Evolutionary conservation across 92 coral and sea anemone genomes (phyloP).

Genomic region (Palythoa caribaeorum): DNA sequence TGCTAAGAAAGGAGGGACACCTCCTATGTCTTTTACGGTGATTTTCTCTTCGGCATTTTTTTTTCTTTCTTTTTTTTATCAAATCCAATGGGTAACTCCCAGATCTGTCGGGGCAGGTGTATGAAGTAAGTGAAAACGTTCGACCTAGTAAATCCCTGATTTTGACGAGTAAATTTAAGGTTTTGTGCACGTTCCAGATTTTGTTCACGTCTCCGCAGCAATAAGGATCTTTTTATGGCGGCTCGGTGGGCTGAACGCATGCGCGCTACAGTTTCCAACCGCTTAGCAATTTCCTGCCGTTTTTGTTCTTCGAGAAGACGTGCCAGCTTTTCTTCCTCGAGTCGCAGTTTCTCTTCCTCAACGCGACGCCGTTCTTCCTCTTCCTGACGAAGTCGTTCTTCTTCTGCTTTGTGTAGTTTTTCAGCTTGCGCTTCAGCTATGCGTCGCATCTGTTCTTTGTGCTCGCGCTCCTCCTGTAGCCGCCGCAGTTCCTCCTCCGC

Average conservation of each 20-base stretch:
- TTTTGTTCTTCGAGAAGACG: constrained; percentile 78
- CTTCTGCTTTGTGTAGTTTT: constrained; percentile 83
- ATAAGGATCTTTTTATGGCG: constrained; percentile 76
- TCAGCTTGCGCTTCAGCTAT: constrained; percentile 97
- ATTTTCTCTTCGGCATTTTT: constrained; percentile 76
- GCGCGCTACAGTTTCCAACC: constrained; percentile 89
- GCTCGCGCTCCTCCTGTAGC: constrained; percentile 91
- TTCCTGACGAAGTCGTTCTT: constrained; percentile 76
- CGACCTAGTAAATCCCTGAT: constrained; percentile 79
- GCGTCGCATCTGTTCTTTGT: constrained; percentile 91
- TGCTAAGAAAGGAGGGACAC: not conserved
- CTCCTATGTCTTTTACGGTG: constrained; percentile 14
- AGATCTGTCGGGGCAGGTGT: constrained; percentile 79
- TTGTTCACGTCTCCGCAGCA: constrained; percentile 82
- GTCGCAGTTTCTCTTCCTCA: constrained; percentile 80
- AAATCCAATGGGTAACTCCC: constrained; percentile 92
- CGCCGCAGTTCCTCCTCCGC: constrained; percentile 92
- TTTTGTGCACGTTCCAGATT: constrained; percentile 80
- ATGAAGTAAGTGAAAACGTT: constrained; percentile 82
- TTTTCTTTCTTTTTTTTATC: constrained; percentile 83
- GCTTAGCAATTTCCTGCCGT: constrained; percentile 85
- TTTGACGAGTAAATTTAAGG: constrained; percentile 78
- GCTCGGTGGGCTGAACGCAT: constrained; percentile 92
- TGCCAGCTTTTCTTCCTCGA: constrained; percentile 75
- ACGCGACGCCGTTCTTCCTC: constrained; percentile 83